Evolutionary conservation across 2,797 vertebrate genomes (phyloP), one percentile per base, ranked within the genome.

Genomic region (Lepus townsendii): DNA sequence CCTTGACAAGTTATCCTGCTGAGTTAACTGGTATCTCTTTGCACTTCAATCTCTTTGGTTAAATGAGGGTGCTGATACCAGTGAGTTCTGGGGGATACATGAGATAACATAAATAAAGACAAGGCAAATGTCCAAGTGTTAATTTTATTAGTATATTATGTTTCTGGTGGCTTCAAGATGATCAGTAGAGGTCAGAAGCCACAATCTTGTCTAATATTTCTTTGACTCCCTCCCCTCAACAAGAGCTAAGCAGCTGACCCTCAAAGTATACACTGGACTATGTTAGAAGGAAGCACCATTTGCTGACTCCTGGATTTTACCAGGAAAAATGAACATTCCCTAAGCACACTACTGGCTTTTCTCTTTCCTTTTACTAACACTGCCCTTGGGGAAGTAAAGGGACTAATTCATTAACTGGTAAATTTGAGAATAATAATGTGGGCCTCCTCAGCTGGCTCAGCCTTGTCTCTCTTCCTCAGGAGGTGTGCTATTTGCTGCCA

Each of bases 341-440:
- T 63, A 54, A 35, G 47, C 27, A 32, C 5, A 54, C 7, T 17
- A 35, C 30, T 50, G 26, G n/a, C 10, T 27, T 63, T 68, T 82
- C 78, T 86, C 42, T 73, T 47, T 54, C 16, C 52, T 89, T 86
- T 83, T 50, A 73, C n/a, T 89, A 32, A 52, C 2, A 24, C 52
- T 73, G 30, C 2, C 30, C 38, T 2, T 1, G 6, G 27, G 24
- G 24, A 84, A 69, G 42, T 54, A 32, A 50, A 87, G 63, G 69
- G 20, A 86, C 8, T 63, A 71, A 84, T 26, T 80, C 4, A 42
- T 50, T 52, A 65, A 69, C 13, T 68, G 38, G 68, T 88, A 76
- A 78, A 73, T 85, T 52, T 68, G 26, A 88, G 50, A 52, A 90
- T 16, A 93, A 79, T 66, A 60, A 66, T 78, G 27, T 69, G 9